phyloP scores from a whole-genome alignment of 2,113 vertebrate species.

The Nasalis larvatus region DNA sequence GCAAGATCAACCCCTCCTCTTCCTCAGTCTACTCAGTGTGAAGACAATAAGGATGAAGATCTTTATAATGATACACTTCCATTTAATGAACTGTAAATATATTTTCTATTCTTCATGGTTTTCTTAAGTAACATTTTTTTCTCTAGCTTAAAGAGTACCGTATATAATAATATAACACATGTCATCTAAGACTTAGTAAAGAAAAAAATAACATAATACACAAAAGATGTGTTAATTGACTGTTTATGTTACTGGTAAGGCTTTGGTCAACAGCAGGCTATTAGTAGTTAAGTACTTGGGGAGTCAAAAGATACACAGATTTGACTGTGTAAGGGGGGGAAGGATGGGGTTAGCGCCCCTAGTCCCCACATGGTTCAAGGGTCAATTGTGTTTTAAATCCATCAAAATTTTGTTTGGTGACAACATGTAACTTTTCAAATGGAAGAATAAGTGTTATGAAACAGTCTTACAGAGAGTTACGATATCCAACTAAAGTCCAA shows the following conservation, averaged over 20 bases:
- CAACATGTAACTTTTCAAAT: not conserved
- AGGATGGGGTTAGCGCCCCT: not conserved
- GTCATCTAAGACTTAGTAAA: too few relatives aligned
- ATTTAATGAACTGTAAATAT: not conserved
- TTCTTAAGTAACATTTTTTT: not conserved
- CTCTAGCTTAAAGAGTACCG: not conserved
- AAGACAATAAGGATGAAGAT: not conserved
- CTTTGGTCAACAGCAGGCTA: not conserved
- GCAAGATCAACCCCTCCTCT: not conserved
- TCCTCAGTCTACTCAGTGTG: not conserved
- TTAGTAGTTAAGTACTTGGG: not conserved
- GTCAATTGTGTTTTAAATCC: not conserved
- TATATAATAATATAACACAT: not conserved
- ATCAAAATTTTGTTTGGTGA: not conserved
- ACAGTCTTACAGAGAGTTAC: not conserved
- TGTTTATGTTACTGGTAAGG: not conserved
- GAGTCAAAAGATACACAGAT: not conserved
- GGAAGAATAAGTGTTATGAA: not conserved
- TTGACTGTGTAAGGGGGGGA: not conserved
- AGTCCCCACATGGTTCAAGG: not conserved
- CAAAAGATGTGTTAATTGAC: not conserved
- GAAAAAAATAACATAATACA: too few relatives aligned
- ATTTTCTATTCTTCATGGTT: not conserved
- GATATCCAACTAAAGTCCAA: not conserved
- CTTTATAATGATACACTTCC: not conserved